Evolutionary conservation across 1,140 invertebrate species (phyloP), one percentile per base, ranked within the genome.

Genomic region (Goniozus legneri): DNA sequence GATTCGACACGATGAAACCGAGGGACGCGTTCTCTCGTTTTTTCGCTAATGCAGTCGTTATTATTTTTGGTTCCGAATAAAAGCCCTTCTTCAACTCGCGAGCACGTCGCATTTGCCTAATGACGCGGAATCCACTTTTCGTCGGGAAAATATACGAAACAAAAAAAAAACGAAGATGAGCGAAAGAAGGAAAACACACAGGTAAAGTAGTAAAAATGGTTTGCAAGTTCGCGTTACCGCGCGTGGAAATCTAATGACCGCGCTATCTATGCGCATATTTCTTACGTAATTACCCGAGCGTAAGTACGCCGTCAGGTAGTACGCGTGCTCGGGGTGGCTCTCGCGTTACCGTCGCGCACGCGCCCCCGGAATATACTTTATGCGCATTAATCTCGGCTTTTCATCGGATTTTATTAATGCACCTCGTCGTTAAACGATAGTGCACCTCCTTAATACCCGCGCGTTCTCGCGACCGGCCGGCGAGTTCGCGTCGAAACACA

Each of bases 341-440:
- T 53, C 21, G 50, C 46, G 38, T 57, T 58, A 45, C 52, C 42
- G 13, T 43, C 40, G 45, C 42, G 45, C 16, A 46, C 39, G 42
- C 41, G 46, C 16, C 42, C 39, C 39, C 27, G 41, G 54, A 37
- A 59, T 59, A 59, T 10, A 27, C 10, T 58, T 59, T 54, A 54
- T 54, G 57, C 37, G 44, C 55, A 54, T 58, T 59, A 58, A 58
- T 58, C 51, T 54, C 19, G 44, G 37, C 47, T 54, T 54, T 51
- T 59, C 55, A 53, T 58, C 52, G 46, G 55, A 54, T 59, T 58
- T 59, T 44, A 59, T 59, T 59, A 59, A 59, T 49, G 34, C 54
- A 32, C 18, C 47, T 4, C 24, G 10, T 27, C n/a, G n/a, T n/a
- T n/a, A n/a, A n/a, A n/a, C n/a, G n/a, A n/a, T n/a, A n/a, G n/a